Base-by-base conservation (phyloP, 1,140 invertebrate genomes). In the Tachypleus tridentatus region DNA sequence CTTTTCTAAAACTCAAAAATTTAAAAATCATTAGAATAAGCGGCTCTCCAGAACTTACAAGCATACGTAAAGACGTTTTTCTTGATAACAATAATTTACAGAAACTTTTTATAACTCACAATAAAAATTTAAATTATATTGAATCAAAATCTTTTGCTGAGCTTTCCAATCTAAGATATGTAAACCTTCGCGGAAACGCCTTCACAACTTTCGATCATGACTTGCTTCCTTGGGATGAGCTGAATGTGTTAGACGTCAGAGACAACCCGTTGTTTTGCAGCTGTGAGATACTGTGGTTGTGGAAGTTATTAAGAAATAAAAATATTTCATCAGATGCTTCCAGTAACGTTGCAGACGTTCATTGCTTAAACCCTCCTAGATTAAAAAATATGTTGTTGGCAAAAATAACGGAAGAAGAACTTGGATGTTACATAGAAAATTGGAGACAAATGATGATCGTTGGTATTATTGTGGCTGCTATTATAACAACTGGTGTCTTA, bases 241-340 rank as follows among this genome's bases (percentile, higher is more conserved):
- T 92, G n/a, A 80, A 83, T 48, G 81, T 82, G 4, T 73, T 92
- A 6, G 88, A 91, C 67, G 77, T 93, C 5, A 86, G 86, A 9
- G 89, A 91, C 67, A 93, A 93, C 72, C 88, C 88, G 0, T 77
- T 93, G 9, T 76, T 84, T n/a, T 93, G 90, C 74, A 85, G 86
- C 69, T 93, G 90, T 71, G 82, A 84, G 63, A 72, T 91, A 4
- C 75, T 89, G 51, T 93, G 89, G 89, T 78, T 92, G 57, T 80
- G 85, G 6, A 86, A 88, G 64, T 77, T 90, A 4, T 62, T 70
- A 49, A 50, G 51, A n/a, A 29, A 47, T 49, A 60, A 57, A 10
- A 70, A 68, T 50, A 57, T 58, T 57, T 61, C 65, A 5, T 57
- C 81, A 85, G 1, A 83, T 8, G 49, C 63, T 9, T 7, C 60